Percentiles rank a stretch among this genome's conserved stretches.
Evolutionary conservation across 2,113 vertebrate species (phyloP).

Genomic region (Pogona vitticeps): DNA sequence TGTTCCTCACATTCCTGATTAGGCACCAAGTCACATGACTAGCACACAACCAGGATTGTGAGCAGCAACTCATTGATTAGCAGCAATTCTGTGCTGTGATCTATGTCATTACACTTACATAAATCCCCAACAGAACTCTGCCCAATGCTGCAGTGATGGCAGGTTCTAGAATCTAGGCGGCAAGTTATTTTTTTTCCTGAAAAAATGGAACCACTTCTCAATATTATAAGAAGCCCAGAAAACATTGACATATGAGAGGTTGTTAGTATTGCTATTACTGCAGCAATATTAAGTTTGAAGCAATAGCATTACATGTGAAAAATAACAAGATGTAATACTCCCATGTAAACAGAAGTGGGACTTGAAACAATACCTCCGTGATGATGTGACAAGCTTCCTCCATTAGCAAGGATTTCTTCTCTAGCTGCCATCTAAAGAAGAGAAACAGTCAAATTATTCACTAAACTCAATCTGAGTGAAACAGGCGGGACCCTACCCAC

Average conservation of each 20-base stretch:
- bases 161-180: too few species aligned
- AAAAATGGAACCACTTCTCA: too few species aligned
- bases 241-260: not conserved
- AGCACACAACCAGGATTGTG: too few species aligned
- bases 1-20: too few species aligned
- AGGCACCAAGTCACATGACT: too few species aligned
- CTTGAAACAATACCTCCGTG: conserved; percentile 89
- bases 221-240: not conserved
- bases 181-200: too few species aligned
- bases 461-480: conserved; percentile 11
- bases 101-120: too few species aligned
- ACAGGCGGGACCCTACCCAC: not conserved
- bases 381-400: conserved; percentile 97
- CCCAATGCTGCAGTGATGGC: too few species aligned
- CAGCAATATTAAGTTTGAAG: not conserved
- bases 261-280: not conserved
- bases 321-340: too few species aligned
- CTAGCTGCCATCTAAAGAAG: conserved; percentile 88
- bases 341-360: not conserved
- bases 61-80: too few species aligned
- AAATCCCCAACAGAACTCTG: too few species aligned
- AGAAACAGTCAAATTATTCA: conserved; percentile 49
- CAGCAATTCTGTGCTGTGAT: too few species aligned
- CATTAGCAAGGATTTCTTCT: conserved; percentile 98
- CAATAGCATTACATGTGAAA: not conserved